Conservation (phyloP, 2,113 vertebrate species). For the Piaya cayana region DNA sequence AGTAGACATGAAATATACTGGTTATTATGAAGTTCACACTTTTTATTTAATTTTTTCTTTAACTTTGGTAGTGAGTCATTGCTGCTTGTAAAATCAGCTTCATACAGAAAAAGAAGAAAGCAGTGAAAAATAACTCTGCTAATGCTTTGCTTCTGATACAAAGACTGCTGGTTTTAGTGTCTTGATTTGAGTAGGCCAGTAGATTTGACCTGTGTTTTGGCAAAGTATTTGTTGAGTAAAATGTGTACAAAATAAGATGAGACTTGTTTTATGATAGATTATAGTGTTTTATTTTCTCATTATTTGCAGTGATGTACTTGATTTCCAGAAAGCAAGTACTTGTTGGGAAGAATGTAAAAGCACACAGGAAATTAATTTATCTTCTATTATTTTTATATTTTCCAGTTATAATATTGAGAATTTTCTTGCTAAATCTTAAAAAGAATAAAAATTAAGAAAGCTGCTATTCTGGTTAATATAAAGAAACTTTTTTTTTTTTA, state of each 20-base stretch:
- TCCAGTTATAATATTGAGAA: not conserved
- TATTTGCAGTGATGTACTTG: not conserved
- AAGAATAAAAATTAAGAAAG: not conserved
- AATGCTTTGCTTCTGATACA: not conserved
- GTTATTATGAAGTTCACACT: not conserved
- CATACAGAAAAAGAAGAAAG: not conserved
- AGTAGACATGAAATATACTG: not conserved
- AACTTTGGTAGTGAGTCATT: not conserved
- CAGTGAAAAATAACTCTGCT: not conserved
- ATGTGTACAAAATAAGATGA: not conserved
- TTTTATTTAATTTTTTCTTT: not conserved
- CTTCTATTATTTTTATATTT: not conserved
- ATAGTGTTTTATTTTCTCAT: not conserved
- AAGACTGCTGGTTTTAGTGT: not conserved
- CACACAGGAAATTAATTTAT: not conserved
- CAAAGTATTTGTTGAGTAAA: not conserved
- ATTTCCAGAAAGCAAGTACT: not conserved
- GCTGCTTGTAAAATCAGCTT: not conserved
- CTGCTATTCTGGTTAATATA: not conserved
- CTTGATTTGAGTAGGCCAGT: not conserved
- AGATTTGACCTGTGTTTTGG: not conserved
- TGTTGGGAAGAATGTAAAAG: not conserved
- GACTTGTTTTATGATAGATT: not conserved
- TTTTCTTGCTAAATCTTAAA: not conserved
- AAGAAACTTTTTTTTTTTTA: not conserved